phyloP scores from a whole-genome alignment of 2,888 invertebrate genomes.

The Tribolium freemani region DNA sequence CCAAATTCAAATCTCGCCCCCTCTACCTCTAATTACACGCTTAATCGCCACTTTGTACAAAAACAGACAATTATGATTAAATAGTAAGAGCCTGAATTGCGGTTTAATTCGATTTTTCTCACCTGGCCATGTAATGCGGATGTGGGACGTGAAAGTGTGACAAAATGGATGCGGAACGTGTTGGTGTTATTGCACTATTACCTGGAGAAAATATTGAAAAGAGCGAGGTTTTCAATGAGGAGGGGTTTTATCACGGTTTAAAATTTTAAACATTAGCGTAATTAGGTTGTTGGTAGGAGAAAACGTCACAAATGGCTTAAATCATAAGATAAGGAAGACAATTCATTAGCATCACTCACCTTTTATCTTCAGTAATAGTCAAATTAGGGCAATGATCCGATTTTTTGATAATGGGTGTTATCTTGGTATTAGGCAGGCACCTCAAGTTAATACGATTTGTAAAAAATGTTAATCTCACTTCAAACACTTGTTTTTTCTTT shows the following conservation, averaged over 20 bases:
- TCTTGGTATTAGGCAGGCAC: background rate
- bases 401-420: background rate
- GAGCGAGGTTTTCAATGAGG: background rate
- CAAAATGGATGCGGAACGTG: background rate
- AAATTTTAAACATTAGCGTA: background rate
- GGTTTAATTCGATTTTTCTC: background rate
- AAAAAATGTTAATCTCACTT: no score
- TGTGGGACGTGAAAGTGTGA: background rate
- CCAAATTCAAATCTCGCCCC: background rate
- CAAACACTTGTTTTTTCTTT: no score
- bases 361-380: background rate
- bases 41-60: no score
- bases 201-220: background rate
- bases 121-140: constrained; percentile 1
- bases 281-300: background rate
- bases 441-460: no score
- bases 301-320: background rate
- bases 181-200: background rate
- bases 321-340: background rate
- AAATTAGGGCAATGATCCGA: background rate
- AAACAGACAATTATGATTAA: no score
- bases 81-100: background rate
- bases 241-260: background rate
- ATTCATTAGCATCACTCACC: background rate
- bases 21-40: background rate